phyloP scores from a whole-genome alignment of 2,113 vertebrate genomes.

The Neogobius melanostomus region DNA sequence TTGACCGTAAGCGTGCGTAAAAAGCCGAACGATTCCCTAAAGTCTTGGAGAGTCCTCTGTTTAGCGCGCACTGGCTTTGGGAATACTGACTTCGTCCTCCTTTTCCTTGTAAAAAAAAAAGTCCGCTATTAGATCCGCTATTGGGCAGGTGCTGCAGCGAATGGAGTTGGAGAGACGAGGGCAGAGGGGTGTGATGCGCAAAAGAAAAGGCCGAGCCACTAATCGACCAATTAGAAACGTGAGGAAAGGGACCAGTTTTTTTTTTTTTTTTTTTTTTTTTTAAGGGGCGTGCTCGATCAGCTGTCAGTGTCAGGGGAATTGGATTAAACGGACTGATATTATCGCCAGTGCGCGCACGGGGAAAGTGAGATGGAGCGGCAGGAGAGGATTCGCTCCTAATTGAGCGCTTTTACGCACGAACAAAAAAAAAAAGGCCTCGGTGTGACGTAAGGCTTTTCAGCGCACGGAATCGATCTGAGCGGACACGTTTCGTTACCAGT shows the following conservation, averaged over 20 bases:
- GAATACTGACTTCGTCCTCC: slow-evolving; percentile 85
- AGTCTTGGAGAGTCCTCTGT: slow-evolving; percentile 5
- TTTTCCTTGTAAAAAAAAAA: slow-evolving; percentile 84
- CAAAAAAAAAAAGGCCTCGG: neutral
- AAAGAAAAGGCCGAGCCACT: slow-evolving; percentile 57
- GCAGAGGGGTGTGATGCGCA: slow-evolving; percentile 49
- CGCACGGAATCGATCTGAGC: neutral
- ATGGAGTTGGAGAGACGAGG: slow-evolving; percentile 78
- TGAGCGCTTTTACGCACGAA: slow-evolving; percentile 25
- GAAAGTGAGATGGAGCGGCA: neutral
- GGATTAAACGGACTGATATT: slow-evolving; percentile 37
- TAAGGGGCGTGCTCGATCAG: slow-evolving; percentile 41
- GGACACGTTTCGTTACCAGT: no score
- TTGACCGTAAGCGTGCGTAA: no score
- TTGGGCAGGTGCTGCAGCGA: slow-evolving; percentile 84
- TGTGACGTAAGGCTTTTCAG: neutral
- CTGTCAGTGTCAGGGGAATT: slow-evolving; percentile 55
- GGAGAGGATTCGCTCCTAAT: slow-evolving; percentile 1
- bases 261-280: slow-evolving; percentile 47
- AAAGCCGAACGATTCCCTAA: no score
- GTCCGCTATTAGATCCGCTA: slow-evolving; percentile 76
- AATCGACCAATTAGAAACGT: slow-evolving; percentile 69
- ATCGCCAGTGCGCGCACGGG: slow-evolving; percentile 7
- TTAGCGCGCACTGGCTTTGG: slow-evolving; percentile 56
- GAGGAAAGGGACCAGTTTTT: slow-evolving; percentile 47